Base-by-base conservation (phyloP, 2,113 vertebrate genomes). In the Melanotaenia duboulayi region DNA sequence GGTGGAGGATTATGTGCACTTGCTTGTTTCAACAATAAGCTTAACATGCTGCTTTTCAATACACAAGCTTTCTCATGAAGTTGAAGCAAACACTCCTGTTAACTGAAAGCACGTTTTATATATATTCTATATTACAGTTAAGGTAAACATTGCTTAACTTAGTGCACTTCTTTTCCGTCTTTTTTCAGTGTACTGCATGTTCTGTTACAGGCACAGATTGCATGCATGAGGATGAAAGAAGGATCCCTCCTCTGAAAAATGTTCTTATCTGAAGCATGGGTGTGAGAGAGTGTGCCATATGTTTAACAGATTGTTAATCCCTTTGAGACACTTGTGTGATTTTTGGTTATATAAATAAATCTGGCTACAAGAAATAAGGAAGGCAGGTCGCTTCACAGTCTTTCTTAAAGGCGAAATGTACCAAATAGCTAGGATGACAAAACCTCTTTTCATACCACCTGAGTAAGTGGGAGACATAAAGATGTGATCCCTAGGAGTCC, bases 1-100 rank as follows among this genome's bases (percentile, higher is more conserved):
- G 58, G 70, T 37, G 57, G 44, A 42, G 64, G 56, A 66, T 65
- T 51, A 65, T 74, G 39, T 70, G 39, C 57, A 71, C 62, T 55
- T 67, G 78, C 65, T 78, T 72, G 60, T 78, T 59, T 61, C 40
- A 50, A 17, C 51, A 39, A 66, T 14, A 51, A 44, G 25, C 50
- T 42, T 11, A 51, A 75, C 44, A 42, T 52, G 40, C 54, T 56
- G 40, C 56, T 39, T 42, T 44, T 54, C 23, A 55, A 25, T 55
- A 58, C 22, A 32, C 19, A 46, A 48, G 23, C 40, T 48, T 52
- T 37, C 56, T 56, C n/a, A 14, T 17, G 49, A 46, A 59, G 46
- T 37, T 22, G 9, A 46, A 60, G 32, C 58, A 19, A 22, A 40
- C 59, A 0, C 11, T 44, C 16, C n/a, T n/a, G 35, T 35, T 54